These are phyloP conservation scores for Rambutsinella grinnellia DNA, from an alignment of 2,888 invertebrate genomes.

Conservation along the genomic window DNA sequence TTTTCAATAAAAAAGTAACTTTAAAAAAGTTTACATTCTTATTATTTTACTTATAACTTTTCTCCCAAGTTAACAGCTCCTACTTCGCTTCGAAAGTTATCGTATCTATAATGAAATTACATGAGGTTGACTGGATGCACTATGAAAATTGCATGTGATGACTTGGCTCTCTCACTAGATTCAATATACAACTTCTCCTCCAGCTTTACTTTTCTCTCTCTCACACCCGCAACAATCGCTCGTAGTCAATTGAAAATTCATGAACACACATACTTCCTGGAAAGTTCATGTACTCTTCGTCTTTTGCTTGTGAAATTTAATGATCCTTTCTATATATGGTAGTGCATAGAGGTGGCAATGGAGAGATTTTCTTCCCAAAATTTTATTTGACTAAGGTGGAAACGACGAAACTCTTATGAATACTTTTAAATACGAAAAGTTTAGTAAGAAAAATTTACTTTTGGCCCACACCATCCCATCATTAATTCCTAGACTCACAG, in stretches of 20 bases:
- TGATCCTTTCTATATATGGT: neutral
- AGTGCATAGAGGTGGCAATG: neutral
- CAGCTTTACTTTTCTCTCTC: neutral
- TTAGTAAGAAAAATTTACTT: too few species aligned
- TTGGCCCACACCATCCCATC: neutral
- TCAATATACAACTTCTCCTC: neutral
- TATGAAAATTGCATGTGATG: constrained; percentile 26
- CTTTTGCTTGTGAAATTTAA: neutral
- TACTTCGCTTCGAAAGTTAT: neutral
- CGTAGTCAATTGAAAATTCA: constrained; percentile 44
- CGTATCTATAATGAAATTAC: constrained; percentile 24
- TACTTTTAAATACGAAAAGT: too few species aligned
- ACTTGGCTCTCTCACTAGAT: neutral
- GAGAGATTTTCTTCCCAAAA: neutral
- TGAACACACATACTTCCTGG: neutral
- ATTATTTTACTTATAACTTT: neutral
- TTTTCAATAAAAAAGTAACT: neutral
- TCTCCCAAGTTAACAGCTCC: too few species aligned
- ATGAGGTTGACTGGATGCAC: constrained; percentile 28
- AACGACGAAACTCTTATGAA: too few species aligned
- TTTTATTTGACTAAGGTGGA: too few species aligned
- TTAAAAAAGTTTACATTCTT: neutral
- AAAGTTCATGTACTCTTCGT: neutral
- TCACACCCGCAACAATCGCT: neutral
- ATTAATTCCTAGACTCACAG: neutral